Evolutionary conservation across 2,113 vertebrate species (phyloP), one percentile per base, ranked within the genome.

Genomic region (Grallaria varia): DNA sequence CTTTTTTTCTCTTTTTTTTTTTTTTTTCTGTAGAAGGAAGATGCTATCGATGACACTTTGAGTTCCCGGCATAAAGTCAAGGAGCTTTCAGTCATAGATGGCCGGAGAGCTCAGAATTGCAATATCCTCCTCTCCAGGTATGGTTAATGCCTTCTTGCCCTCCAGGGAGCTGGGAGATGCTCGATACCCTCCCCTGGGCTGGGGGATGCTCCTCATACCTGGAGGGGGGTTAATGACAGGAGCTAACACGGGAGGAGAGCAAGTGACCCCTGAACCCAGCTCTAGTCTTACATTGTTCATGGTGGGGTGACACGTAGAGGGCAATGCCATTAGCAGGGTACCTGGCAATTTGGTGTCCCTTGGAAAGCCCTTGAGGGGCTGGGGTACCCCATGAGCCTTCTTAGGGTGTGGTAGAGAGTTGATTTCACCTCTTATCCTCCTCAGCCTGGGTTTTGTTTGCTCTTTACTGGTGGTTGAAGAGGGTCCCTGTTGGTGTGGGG

Each of bases 101-200:
- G 99, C 40, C 98, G 99, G 30, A 98, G 99, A 95, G 99, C 99
- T 93, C 99, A 99, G 96, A 99, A 99, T 69, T 99, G 99, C 98
- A 99, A 99, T 96, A 99, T 99, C 97, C 99, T 99, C 66, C 99
- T 99, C 39, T 99, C 99, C 24, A 98, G 99, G 99, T 99, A 97
- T 42, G 89, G 62, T 71, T 84, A 15, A 78, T 47, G 7, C 60
- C 24, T 89, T 64, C 28, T 40, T 6, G 0, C 33, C 22, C 45
- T 59, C 72, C 1, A 8, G 42, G 67, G 49, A 37, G 6, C 3
- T 1, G 31, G 42, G 44, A 4, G 37, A 44, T 87, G 81, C 56
- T 89, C 11, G 47, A 19, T 72, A 9, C 20, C 31, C 28, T 90
- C 45, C 37, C 40, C 66, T 56, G 89, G 24, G 52, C 66, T 87